A percentile compares a stretch with the other conserved stretches of the same genome.
Evolutionary conservation across 2,888 invertebrate species (phyloP).

Genomic region (Caenorhabditis imperialis): DNA sequence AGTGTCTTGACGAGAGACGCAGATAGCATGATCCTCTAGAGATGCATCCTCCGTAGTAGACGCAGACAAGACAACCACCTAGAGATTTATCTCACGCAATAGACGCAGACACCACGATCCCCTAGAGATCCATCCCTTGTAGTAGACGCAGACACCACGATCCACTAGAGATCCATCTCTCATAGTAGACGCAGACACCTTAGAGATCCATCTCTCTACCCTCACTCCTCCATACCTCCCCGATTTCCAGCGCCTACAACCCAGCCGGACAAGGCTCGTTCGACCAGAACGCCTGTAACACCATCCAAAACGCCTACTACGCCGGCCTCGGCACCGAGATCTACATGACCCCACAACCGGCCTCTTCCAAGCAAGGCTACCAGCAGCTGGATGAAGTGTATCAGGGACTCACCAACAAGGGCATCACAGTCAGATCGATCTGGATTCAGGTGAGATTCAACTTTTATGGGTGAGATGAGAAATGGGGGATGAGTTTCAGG

Average conservation of each 20-base stretch:
- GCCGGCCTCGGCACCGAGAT: slow-evolving; percentile 64
- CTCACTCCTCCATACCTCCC: no score
- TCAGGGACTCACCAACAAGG: slow-evolving; percentile 55
- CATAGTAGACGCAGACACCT: no score
- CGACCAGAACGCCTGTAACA: slow-evolving; percentile 54
- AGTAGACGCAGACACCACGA: no score
- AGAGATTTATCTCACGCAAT: no score
- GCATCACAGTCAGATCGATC: slow-evolving; percentile 59
- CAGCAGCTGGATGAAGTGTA: slow-evolving; percentile 64
- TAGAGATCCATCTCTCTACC: no score
- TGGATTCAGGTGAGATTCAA: slow-evolving; percentile 66
- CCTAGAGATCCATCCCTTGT: no score
- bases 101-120: no score
- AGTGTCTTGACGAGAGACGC: no score
- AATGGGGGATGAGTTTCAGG: slow-evolving; percentile 9
- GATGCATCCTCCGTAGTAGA: no score
- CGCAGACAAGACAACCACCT: no score
- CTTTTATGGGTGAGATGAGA: background rate
- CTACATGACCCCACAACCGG: slow-evolving; percentile 67
- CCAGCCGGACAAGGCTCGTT: slow-evolving; percentile 59
- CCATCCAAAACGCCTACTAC: slow-evolving; percentile 58
- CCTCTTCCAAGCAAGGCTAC: slow-evolving; percentile 54
- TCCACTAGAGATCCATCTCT: no score
- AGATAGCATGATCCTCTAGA: no score
- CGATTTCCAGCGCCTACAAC: slow-evolving; percentile 54